Evolutionary conservation across 2,888 invertebrate genomes (phyloP).

Genomic region (Magallana nippona): DNA sequence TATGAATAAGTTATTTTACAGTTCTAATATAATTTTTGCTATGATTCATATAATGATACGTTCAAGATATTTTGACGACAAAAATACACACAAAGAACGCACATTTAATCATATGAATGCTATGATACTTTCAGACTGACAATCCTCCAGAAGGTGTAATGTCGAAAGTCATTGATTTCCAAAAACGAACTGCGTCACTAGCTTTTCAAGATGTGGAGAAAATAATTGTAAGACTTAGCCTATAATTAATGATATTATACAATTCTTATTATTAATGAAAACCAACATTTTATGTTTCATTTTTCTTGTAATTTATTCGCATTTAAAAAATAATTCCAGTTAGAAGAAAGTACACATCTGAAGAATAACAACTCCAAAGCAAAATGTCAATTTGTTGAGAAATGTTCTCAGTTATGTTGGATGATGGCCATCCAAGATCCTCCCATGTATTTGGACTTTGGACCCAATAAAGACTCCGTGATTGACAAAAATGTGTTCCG

Average conservation of each 20-base stretch:
- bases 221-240: not conserved
- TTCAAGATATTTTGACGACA: too few relatives aligned
- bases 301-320: too few relatives aligned
- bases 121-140: not conserved
- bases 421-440: constrained; percentile 27
- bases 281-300: too few relatives aligned
- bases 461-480: not conserved
- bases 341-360: not conserved
- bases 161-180: not conserved
- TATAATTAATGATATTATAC: not conserved
- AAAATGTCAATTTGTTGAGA: not conserved
- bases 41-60: too few relatives aligned
- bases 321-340: not conserved
- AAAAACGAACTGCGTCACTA: not conserved
- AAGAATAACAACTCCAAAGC: not conserved
- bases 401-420: constrained; percentile 9
- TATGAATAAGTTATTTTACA: too few relatives aligned
- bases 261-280: too few relatives aligned
- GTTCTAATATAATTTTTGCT: too few relatives aligned
- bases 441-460: constrained; percentile 17
- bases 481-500: not conserved
- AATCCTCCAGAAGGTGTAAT: not conserved
- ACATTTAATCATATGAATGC: too few relatives aligned
- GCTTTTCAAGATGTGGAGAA: not conserved
- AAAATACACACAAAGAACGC: too few relatives aligned